Percentiles rank a stretch among this genome's conserved stretches.
Evolutionary conservation across 2,113 vertebrate genomes (phyloP).

Genomic region (Trochalopteron elliotii): DNA sequence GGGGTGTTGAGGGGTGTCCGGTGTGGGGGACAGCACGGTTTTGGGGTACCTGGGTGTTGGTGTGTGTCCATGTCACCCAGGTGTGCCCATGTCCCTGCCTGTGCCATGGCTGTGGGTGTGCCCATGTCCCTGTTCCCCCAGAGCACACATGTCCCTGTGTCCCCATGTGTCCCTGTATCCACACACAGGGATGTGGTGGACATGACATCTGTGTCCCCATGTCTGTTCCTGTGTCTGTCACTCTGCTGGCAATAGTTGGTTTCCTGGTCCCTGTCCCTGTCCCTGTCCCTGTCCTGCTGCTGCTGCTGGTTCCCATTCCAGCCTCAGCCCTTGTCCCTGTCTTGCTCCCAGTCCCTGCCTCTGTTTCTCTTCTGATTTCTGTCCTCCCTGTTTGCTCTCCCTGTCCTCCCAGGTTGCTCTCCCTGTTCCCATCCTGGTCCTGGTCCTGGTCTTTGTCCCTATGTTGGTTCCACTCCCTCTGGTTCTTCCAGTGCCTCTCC

Average conservation of each 20-base stretch:
- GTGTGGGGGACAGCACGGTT: rapidly evolving
- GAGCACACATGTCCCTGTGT: neutral
- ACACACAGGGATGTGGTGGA: neutral
- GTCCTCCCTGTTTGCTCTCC: neutral
- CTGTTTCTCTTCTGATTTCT: neutral
- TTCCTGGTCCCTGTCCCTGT: neutral
- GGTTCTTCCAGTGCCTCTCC: neutral
- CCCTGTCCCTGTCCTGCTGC: neutral
- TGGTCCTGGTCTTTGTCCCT: neutral
- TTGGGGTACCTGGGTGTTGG: rapidly evolving
- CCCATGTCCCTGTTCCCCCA: neutral
- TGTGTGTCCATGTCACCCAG: rapidly evolving
- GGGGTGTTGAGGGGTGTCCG: rapidly evolving
- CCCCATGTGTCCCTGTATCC: neutral
- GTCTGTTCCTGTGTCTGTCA: neutral
- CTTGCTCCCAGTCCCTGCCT: rapidly evolving
- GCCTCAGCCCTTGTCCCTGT: neutral
- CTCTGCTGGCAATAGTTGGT: neutral
- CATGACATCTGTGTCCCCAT: neutral
- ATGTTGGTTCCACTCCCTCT: neutral
- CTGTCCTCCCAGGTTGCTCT: neutral
- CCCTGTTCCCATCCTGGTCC: neutral
- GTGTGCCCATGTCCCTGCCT: neutral
- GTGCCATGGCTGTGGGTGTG: neutral
- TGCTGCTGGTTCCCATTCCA: rapidly evolving